Evolutionary conservation across 2,888 invertebrate species (phyloP).

Genomic region (Galerucella calmariensis): DNA sequence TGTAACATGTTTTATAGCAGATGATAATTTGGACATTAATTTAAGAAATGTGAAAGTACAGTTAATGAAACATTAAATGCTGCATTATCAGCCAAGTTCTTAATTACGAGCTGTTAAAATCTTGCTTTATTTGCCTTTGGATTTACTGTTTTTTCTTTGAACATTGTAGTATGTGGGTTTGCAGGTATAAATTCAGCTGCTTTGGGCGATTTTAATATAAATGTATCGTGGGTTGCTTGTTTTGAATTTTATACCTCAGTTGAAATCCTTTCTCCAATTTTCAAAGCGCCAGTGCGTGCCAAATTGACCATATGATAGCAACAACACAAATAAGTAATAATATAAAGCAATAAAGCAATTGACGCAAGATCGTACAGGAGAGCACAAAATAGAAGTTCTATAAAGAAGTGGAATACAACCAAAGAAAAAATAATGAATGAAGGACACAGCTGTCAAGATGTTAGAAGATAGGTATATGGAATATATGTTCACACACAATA

Average conservation of each 20-base stretch:
- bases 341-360: too few relatives aligned
- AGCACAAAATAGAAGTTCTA: too few relatives aligned
- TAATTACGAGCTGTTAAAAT: neutral
- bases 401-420: too few relatives aligned
- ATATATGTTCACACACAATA: too few relatives aligned
- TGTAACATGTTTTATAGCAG: constrained; percentile 3
- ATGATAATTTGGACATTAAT: constrained; percentile 2
- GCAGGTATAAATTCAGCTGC: neutral
- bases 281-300: neutral
- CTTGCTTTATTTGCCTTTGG: constrained; percentile 1
- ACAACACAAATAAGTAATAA: too few relatives aligned
- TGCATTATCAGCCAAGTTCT: neutral
- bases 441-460: too few relatives aligned
- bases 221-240: neutral
- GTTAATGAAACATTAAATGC: neutral
- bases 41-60: neutral
- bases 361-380: too few relatives aligned
- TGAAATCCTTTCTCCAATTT: neutral
- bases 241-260: neutral
- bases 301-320: too few relatives aligned
- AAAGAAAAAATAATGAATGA: too few relatives aligned
- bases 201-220: neutral
- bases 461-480: too few relatives aligned
- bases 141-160: neutral
- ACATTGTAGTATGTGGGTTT: neutral